Conservation (phyloP, 2,888 invertebrate genomes). For the Metacarcinus magister region DNA sequence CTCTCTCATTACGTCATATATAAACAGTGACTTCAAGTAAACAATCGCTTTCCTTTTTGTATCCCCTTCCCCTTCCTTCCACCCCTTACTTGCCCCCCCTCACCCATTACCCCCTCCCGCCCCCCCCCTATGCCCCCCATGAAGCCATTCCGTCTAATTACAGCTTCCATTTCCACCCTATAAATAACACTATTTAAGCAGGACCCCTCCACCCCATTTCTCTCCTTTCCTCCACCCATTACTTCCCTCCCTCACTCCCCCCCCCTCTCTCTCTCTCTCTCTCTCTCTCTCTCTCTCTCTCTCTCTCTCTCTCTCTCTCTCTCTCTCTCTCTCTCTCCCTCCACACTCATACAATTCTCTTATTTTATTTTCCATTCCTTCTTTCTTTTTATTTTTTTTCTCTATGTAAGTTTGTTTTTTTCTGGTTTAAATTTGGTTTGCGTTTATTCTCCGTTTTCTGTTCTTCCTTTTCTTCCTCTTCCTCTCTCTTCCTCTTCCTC, state of each 20-base stretch:
- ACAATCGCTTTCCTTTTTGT: background rate
- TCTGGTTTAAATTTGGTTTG: background rate
- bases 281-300: constrained; percentile 33
- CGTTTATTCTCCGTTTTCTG: background rate
- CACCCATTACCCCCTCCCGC: background rate
- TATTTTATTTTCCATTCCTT: background rate
- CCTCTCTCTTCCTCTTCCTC: background rate
- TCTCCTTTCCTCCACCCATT: background rate
- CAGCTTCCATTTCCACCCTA: constrained; percentile 21
- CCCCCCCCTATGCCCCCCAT: background rate
- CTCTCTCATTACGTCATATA: background rate
- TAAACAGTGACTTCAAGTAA: constrained; percentile 14
- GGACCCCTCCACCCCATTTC: constrained; percentile 1
- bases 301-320: too few species aligned
- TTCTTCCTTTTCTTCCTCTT: background rate
- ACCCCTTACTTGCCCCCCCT: background rate
- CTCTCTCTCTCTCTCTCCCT: background rate
- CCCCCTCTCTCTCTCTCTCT: background rate
- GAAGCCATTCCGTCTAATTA: constrained; percentile 28
- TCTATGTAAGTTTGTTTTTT: background rate
- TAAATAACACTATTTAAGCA: background rate
- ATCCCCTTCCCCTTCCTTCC: background rate
- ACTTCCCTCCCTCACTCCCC: background rate
- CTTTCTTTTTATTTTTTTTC: background rate
- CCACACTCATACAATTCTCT: background rate